Evolutionary conservation across 2,888 invertebrate genomes (phyloP).

Genomic region (Cybosia mesomella): DNA sequence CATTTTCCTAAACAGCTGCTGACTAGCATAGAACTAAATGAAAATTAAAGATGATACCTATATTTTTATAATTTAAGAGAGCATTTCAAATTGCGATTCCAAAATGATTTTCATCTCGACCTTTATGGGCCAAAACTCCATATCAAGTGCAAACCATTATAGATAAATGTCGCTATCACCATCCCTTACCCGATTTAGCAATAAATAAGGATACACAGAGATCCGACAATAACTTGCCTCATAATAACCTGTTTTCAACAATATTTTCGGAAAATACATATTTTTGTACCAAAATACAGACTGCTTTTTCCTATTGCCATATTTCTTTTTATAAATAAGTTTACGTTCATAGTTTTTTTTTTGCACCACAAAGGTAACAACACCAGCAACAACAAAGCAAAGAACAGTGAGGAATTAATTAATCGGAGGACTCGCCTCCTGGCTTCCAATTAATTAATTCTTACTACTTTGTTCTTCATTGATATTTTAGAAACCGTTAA

Average conservation of each 20-base stretch:
- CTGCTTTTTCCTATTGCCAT: neutral
- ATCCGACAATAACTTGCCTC: constrained; percentile 49
- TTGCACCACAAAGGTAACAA: no score
- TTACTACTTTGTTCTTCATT: no score
- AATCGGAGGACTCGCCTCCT: no score
- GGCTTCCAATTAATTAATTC: no score
- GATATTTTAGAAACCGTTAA: no score
- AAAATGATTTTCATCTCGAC: constrained; percentile 26
- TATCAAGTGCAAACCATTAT: constrained; percentile 32
- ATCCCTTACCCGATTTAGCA: constrained; percentile 51
- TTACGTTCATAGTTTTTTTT: no score
- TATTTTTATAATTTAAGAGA: neutral
- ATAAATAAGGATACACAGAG: constrained; percentile 56
- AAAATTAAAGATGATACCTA: neutral
- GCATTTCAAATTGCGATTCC: neutral
- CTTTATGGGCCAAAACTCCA: constrained; percentile 19
- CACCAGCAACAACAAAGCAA: no score
- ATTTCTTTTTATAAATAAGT: neutral
- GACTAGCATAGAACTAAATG: neutral
- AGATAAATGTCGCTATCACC: constrained; percentile 51
- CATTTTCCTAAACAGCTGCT: neutral
- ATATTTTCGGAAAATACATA: constrained; percentile 40
- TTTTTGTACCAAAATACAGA: constrained; percentile 26
- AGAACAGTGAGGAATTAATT: no score
- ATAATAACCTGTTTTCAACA: constrained; percentile 49